Evolutionary conservation across 2,888 invertebrate species (phyloP).

Genomic region (Nomada goodeniana): DNA sequence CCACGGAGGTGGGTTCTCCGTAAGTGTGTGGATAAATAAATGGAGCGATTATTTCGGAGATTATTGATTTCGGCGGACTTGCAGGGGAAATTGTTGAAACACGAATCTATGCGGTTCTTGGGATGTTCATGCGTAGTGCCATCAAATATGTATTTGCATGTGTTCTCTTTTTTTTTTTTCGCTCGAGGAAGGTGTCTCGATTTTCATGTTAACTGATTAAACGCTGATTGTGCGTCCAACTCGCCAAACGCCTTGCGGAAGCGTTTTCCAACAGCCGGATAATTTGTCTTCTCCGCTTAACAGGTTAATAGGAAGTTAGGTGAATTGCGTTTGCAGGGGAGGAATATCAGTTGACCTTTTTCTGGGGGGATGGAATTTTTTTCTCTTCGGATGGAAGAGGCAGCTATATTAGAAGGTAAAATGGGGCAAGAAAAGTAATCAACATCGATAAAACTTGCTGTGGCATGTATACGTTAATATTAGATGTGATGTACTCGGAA

Average conservation of each 20-base stretch:
- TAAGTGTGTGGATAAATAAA: neutral
- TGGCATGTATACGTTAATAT: neutral
- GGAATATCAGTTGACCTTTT: conserved; percentile 60
- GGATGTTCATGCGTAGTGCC: too few species aligned
- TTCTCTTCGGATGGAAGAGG: neutral
- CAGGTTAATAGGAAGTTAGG: conserved; percentile 65
- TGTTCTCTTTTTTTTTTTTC: too few species aligned
- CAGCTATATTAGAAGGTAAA: neutral
- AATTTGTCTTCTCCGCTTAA: conserved; percentile 22
- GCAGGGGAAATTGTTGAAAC: too few species aligned
- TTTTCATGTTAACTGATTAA: neutral
- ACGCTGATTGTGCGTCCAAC: neutral
- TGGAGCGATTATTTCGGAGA: too few species aligned
- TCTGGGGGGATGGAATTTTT: conserved; percentile 13
- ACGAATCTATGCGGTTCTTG: too few species aligned
- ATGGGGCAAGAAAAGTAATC: neutral
- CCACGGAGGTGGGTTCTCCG: too few species aligned
- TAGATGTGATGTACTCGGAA: neutral
- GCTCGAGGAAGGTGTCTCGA: too few species aligned
- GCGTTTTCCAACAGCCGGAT: neutral
- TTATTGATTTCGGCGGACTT: too few species aligned
- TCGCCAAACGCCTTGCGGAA: neutral
- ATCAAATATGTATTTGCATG: too few species aligned
- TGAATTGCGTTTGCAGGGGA: conserved; percentile 58
- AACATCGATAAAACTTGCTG: neutral